Evolutionary conservation across 2,797 vertebrate species (phyloP).

Genomic region (Lateolabrax maculatus): DNA sequence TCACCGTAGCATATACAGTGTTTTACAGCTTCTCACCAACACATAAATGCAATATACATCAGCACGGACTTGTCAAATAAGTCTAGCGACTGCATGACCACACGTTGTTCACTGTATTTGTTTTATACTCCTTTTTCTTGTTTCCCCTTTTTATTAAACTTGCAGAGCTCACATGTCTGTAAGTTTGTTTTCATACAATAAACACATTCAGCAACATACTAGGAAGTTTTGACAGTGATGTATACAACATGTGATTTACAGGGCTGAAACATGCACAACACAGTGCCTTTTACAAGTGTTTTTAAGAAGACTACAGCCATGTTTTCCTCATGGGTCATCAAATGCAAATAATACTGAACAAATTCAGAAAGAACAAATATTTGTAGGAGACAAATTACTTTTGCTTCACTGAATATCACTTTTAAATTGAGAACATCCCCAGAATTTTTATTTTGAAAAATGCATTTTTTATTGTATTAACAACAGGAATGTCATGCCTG

Average conservation of each 20-base stretch:
- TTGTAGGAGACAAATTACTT: constrained; percentile 14
- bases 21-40: background rate
- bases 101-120: background rate
- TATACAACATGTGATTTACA: background rate
- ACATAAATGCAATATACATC: background rate
- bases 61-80: background rate
- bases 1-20: background rate
- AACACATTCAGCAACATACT: background rate
- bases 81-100: background rate
- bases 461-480: constrained; percentile 5
- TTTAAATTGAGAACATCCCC: background rate
- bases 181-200: background rate
- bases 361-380: constrained; percentile 12
- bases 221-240: background rate
- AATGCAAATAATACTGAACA: constrained; percentile 20
- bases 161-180: background rate
- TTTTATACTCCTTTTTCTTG: background rate
- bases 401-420: constrained; percentile 3
- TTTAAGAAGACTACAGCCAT: background rate
- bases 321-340: background rate
- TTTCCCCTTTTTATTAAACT: background rate
- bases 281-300: background rate
- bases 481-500: background rate
- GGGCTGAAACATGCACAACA: background rate
- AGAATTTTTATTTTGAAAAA: constrained; percentile 1